These are phyloP conservation scores for Baryphthengus martii DNA, from an alignment of 2,113 vertebrate species.

Conservation along the genomic window DNA sequence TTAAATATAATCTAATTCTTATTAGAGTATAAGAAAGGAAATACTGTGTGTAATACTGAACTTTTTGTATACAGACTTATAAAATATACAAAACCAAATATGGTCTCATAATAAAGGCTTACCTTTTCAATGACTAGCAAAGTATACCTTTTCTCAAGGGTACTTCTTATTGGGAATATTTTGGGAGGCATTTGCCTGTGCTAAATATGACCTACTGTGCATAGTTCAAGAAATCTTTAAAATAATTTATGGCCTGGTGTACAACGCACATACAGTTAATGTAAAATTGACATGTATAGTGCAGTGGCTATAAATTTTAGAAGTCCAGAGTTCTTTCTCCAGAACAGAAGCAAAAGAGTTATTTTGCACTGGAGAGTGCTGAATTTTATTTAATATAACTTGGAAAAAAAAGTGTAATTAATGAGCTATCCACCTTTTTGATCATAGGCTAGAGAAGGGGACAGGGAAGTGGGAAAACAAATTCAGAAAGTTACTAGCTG, in stretches of 20 bases:
- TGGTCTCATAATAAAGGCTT: not conserved
- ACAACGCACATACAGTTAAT: not conserved
- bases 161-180: not conserved
- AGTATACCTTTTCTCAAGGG: not conserved
- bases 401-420: not conserved
- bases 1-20: not conserved
- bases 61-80: not conserved
- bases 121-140: not conserved
- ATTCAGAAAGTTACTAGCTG: not conserved
- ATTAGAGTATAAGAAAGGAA: not conserved
- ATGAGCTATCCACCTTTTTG: not conserved
- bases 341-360: not conserved
- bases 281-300: not conserved
- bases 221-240: not conserved
- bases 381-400: not conserved
- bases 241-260: not conserved
- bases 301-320: not conserved
- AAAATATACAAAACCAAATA: not conserved
- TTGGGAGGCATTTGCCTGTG: not conserved
- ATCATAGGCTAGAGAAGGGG: not conserved
- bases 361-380: not conserved
- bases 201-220: not conserved
- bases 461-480: not conserved
- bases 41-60: not conserved
- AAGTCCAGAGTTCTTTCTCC: not conserved